Base-by-base conservation (phyloP, 2,797 vertebrate species). In the Melopsittacus undulatus region DNA sequence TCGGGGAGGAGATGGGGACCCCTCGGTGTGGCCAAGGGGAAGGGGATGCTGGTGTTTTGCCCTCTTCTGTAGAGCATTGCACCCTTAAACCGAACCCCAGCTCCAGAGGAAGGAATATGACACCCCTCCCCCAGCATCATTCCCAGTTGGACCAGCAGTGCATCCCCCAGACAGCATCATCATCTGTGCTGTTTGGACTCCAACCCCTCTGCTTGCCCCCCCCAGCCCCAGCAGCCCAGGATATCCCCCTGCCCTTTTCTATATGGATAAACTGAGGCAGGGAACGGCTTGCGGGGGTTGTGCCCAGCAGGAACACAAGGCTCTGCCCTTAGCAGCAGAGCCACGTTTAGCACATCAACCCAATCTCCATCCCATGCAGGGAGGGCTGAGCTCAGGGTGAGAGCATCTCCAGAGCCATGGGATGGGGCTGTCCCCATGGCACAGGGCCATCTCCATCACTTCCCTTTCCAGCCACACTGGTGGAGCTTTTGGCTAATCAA, bases 381-480 rank as follows among this genome's bases (percentile, higher is more conserved):
- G 36, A 13, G 43, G 10, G 57, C 34, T 23, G 59, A 59, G 63
- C 18, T 54, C 42, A 4, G 79, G 63, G 63, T 1, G 7, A 43
- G 34, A 36, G 72, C 72, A 10, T 38, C 91, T 14, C 84, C 1
- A 6, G 70, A 11, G 34, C 40, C 1, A 0, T 0, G 13, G 63
- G 52, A 63, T 0, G 32, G 43, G 59, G 24, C 21, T 90, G 75
- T 90, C 52, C 63, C 68, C 2, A 1, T 1, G 1, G 29, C 29
- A 26, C 0, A 7, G n/a, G 26, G 27, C 43, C 1, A 10, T 15
- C 59, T n/a, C 74, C 1, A 0, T 18, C 18, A 4, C 62, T 87
- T 52, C 66, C 46, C 23, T 38, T 72, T 32, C 79, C 76, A 82
- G 22, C 32, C 27, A 32, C 3, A 3, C 1, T 5, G 16, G 8